Conservation (phyloP, 2,113 vertebrate genomes). For the Pristiophorus japonicus region DNA sequence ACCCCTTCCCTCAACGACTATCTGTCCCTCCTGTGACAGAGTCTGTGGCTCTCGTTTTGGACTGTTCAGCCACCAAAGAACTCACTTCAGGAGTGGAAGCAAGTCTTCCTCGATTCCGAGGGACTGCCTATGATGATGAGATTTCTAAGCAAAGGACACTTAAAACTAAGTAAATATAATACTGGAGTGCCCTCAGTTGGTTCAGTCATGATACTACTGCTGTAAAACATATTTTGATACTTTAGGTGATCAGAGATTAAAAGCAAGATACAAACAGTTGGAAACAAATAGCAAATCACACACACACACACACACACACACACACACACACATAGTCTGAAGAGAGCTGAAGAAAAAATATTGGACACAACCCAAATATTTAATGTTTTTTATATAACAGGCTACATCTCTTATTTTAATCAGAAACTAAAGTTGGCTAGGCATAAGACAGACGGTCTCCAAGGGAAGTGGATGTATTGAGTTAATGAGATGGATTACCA, state of each 20-base stretch:
- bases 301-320: not conserved
- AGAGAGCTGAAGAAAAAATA: not conserved
- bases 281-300: not conserved
- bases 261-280: not conserved
- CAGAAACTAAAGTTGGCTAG: no score
- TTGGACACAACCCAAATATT: not conserved
- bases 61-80: no score
- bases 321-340: not conserved
- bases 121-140: no score
- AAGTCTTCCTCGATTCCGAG: no score
- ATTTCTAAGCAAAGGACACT: not conserved
- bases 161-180: not conserved
- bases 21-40: no score
- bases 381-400: not conserved
- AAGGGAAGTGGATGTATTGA: no score
- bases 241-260: not conserved
- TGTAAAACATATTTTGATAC: not conserved
- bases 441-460: no score
- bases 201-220: not conserved
- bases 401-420: not conserved
- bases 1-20: no score
- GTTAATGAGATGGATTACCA: no score
- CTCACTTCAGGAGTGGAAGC: no score
- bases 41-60: no score
- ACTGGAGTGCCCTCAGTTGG: not conserved